A percentile compares a stretch with the other conserved stretches of the same genome.
Conservation (phyloP, 2,888 invertebrate genomes). For the Eupithecia abbreviata region DNA sequence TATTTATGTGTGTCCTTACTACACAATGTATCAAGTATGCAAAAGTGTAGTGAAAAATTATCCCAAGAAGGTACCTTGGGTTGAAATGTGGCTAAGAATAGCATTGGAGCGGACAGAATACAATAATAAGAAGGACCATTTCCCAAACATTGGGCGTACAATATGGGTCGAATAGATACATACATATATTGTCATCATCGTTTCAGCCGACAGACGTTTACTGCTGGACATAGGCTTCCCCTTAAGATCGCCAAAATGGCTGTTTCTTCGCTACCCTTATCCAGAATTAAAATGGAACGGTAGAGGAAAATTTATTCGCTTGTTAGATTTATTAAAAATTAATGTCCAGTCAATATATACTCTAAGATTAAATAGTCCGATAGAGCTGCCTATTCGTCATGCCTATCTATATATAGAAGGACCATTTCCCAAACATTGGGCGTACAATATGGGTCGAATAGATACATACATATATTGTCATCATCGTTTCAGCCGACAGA, state of each 20-base stretch:
- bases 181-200: not conserved
- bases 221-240: too few species aligned
- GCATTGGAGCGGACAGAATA: not conserved
- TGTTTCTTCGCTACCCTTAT: not conserved
- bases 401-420: conserved; percentile 40
- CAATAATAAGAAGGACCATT: not conserved
- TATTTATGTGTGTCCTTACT: not conserved
- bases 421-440: too few species aligned
- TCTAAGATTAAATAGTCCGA: conserved; percentile 14
- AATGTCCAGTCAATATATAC: not conserved
- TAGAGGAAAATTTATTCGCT: not conserved
- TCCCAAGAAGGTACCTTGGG: too few species aligned
- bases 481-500: not conserved
- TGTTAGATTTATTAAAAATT: not conserved
- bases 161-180: not conserved
- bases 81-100: not conserved
- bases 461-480: not conserved
- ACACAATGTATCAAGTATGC: not conserved
- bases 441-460: not conserved
- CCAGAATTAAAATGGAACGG: not conserved
- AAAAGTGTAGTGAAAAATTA: not conserved
- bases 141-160: not conserved
- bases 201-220: not conserved
- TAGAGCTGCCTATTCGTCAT: conserved; percentile 39
- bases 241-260: not conserved